Conservation (phyloP, 2,113 vertebrate genomes). For the Microcebus jonahi region DNA sequence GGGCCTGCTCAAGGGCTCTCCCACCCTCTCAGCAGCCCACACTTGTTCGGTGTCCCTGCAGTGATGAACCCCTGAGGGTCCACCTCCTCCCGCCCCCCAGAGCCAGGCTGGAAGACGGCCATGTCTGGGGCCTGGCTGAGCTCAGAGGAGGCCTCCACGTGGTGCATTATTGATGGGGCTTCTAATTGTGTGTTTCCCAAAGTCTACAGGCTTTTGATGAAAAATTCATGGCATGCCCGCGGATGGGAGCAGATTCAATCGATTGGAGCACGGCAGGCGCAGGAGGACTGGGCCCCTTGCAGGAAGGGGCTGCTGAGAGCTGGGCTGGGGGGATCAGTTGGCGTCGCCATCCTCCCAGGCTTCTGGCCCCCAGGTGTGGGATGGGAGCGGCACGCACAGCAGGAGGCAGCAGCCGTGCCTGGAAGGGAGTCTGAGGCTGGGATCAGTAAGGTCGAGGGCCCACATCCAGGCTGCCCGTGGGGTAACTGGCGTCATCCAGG, state of each 20-base stretch:
- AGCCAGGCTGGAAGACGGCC: not conserved
- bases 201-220: constrained; percentile 80
- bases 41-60: not conserved
- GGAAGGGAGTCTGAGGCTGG: not conserved
- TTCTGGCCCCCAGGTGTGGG: not conserved
- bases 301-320: not conserved
- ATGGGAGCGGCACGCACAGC: not conserved
- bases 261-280: not conserved
- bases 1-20: not conserved
- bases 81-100: not conserved
- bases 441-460: not conserved
- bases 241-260: constrained; percentile 56
- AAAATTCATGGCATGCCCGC: constrained; percentile 80
- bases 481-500: not conserved
- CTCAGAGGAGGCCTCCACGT: not conserved
- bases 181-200: constrained; percentile 79
- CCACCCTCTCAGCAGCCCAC: not conserved
- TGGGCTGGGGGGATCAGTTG: not conserved
- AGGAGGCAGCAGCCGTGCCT: not conserved
- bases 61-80: not conserved
- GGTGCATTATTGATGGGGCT: constrained; percentile 77
- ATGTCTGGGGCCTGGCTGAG: not conserved
- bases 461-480: not conserved
- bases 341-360: not conserved
- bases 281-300: not conserved